Percentiles rank a stretch among this genome's conserved stretches.
These are phyloP conservation scores for Phymatocera aterrima DNA, from an alignment of 2,888 invertebrate genomes.

Conservation along the genomic window DNA sequence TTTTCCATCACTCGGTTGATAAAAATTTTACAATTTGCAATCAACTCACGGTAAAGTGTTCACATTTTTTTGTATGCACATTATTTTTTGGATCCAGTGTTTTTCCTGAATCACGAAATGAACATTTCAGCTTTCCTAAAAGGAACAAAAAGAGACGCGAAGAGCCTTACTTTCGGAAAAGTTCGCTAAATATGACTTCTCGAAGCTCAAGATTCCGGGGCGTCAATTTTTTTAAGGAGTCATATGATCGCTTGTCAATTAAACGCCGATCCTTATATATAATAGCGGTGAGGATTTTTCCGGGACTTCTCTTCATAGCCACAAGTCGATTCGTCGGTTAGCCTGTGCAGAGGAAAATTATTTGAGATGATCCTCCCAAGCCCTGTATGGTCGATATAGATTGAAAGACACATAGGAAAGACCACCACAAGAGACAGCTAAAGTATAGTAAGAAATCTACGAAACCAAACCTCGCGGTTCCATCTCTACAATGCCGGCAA, in stretches of 20 bases:
- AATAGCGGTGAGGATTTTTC: not conserved
- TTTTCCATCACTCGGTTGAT: no score
- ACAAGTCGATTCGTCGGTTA: not conserved
- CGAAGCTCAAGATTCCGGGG: no score
- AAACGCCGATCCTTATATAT: not conserved
- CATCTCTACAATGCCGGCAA: constrained; percentile 41
- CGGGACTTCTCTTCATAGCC: not conserved
- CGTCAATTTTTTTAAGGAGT: not conserved
- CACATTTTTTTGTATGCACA: no score
- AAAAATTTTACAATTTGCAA: no score
- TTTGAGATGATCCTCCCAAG: not conserved
- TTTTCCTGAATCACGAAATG: no score
- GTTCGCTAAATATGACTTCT: not conserved
- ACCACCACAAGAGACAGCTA: not conserved
- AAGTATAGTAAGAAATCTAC: constrained; percentile 45
- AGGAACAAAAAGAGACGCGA: not conserved
- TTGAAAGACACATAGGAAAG: not conserved
- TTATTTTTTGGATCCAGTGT: no score
- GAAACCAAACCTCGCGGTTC: constrained; percentile 47
- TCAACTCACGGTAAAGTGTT: no score
- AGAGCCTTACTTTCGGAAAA: not conserved
- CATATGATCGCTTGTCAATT: constrained; percentile 7
- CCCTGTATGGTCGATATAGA: not conserved
- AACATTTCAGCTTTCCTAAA: no score
- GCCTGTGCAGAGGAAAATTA: not conserved